Conservation (phyloP, 2,888 invertebrate species). For the Lasioglossum oenotherae region DNA sequence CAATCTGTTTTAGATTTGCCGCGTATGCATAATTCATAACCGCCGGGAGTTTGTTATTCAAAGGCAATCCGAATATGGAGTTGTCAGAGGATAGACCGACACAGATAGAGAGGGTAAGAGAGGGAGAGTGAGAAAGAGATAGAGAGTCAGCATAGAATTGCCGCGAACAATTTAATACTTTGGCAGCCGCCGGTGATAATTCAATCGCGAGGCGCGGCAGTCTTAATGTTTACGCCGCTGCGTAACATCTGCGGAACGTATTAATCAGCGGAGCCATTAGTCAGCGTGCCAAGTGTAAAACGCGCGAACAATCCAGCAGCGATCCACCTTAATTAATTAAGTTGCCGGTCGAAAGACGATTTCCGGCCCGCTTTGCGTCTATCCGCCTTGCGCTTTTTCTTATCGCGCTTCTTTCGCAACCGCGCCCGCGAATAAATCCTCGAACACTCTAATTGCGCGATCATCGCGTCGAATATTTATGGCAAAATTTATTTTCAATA, state of each 20-base stretch:
- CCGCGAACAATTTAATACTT: constrained; percentile 42
- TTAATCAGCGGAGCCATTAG: constrained; percentile 70
- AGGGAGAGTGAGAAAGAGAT: background rate
- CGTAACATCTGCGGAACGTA: constrained; percentile 70
- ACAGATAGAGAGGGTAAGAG: background rate
- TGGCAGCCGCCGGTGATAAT: constrained; percentile 56
- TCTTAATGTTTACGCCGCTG: constrained; percentile 70
- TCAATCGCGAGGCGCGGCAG: constrained; percentile 47
- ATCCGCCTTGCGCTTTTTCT: background rate
- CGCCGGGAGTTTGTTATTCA: constrained; percentile 49
- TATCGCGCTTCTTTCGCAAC: constrained; percentile 6
- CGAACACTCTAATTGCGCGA: constrained; percentile 25
- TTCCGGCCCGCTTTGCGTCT: background rate
- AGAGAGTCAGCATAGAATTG: background rate
- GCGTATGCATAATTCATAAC: constrained; percentile 61
- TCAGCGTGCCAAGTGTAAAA: constrained; percentile 71
- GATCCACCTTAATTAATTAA: constrained; percentile 73
- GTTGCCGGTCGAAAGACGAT: constrained; percentile 40
- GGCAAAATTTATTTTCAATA: constrained; percentile 32
- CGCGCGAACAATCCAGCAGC: constrained; percentile 66
- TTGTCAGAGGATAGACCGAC: background rate
- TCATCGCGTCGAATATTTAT: constrained; percentile 36
- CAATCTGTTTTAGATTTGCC: constrained; percentile 61
- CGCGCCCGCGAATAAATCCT: constrained; percentile 28
- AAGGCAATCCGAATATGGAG: constrained; percentile 39